phyloP scores from a whole-genome alignment of 2,888 invertebrate species.

The Pyralis farinalis region DNA sequence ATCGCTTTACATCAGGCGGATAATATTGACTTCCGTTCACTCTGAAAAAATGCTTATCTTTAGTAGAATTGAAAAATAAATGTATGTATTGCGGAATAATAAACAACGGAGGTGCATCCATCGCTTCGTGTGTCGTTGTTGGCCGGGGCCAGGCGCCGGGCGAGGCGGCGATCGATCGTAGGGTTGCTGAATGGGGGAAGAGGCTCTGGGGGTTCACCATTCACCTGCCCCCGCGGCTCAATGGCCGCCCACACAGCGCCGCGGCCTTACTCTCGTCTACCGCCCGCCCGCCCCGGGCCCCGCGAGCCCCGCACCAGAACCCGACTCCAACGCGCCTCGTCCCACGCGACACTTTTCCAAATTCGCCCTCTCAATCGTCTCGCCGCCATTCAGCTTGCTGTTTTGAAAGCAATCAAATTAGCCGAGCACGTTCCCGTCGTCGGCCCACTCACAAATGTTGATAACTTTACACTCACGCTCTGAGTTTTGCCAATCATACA shows the following conservation, averaged over 20 bases:
- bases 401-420: slow-evolving; percentile 61
- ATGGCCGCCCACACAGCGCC: slow-evolving; percentile 71
- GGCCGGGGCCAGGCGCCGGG: slow-evolving; percentile 26
- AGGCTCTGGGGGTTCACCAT: slow-evolving; percentile 52
- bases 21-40: too few relatives aligned
- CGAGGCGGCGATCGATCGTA: slow-evolving; percentile 58
- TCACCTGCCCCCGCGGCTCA: slow-evolving; percentile 74
- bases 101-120: slow-evolving; percentile 1
- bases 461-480: slow-evolving; percentile 19
- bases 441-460: slow-evolving; percentile 19
- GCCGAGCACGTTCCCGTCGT: slow-evolving; percentile 24
- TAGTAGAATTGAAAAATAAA: too few relatives aligned
- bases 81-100: too few relatives aligned
- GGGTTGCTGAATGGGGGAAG: slow-evolving; percentile 56
- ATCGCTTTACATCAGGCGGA: too few relatives aligned
- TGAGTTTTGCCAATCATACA: neutral
- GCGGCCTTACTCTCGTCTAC: slow-evolving; percentile 36
- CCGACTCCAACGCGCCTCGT: slow-evolving; percentile 54
- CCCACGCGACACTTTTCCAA: slow-evolving; percentile 65
- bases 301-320: slow-evolving; percentile 18
- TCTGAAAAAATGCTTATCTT: too few relatives aligned
- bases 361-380: slow-evolving; percentile 58
- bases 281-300: slow-evolving; percentile 27
- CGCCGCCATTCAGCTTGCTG: slow-evolving; percentile 60
- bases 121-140: slow-evolving; percentile 5